Conservation (phyloP, 1,140 invertebrate genomes). For the Eriocheir sinensis region DNA sequence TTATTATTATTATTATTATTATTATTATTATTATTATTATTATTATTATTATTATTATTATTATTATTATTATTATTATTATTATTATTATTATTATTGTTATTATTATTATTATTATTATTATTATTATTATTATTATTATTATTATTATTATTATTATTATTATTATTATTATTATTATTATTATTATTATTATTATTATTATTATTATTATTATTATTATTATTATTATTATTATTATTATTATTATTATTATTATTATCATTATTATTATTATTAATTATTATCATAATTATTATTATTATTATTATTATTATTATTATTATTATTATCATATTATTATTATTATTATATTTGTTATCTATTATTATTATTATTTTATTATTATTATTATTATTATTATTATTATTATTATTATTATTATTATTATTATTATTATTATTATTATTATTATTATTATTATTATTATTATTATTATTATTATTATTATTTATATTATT, state of each 20-base stretch:
- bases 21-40: no score
- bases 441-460: no score
- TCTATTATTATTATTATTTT: neutral
- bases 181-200: neutral
- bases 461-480: no score
- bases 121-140: neutral
- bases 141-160: neutral
- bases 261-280: neutral
- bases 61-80: neutral
- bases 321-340: neutral
- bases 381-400: neutral
- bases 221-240: neutral
- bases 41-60: neutral
- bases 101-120: constrained; percentile 28
- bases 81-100: neutral
- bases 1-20: no score
- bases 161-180: neutral
- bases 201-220: constrained; percentile 18
- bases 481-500: no score
- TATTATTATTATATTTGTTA: neutral
- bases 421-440: no score
- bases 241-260: neutral
- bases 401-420: neutral
- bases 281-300: neutral
- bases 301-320: neutral